Conservation (phyloP, 2,797 vertebrate species). For the Rallus crepitans region DNA sequence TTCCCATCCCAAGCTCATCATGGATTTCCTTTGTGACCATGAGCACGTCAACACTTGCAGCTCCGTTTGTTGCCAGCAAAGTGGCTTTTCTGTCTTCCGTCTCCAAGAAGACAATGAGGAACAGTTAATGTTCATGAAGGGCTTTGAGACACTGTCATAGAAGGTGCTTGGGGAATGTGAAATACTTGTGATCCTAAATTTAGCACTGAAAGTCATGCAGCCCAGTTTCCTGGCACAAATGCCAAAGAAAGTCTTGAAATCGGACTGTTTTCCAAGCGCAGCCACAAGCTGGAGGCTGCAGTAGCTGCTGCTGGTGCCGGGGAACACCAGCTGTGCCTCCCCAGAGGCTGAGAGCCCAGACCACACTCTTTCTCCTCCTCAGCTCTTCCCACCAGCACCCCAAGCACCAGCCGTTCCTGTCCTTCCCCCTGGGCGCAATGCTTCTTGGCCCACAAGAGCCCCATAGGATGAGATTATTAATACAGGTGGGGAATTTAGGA, state of each 20-base stretch:
- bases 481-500: not conserved
- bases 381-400: not conserved
- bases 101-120: conserved; percentile 23
- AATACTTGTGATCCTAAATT: conserved; percentile 53
- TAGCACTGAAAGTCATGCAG: conserved; percentile 39
- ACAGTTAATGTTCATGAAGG: not conserved
- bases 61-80: not conserved
- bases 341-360: not conserved
- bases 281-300: not conserved
- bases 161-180: conserved; percentile 8
- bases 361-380: not conserved
- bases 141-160: conserved; percentile 21
- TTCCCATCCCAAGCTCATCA: not conserved
- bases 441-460: not conserved
- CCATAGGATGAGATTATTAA: not conserved
- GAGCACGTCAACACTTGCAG: not conserved
- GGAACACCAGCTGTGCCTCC: not conserved
- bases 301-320: not conserved
- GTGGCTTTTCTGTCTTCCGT: not conserved
- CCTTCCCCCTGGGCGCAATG: not conserved
- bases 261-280: not conserved
- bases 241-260: conserved; percentile 44
- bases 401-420: not conserved
- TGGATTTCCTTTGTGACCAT: not conserved
- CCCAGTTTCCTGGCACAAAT: conserved; percentile 56